Conservation (phyloP, 2,888 invertebrate species). For the Drosophila colorata region DNA sequence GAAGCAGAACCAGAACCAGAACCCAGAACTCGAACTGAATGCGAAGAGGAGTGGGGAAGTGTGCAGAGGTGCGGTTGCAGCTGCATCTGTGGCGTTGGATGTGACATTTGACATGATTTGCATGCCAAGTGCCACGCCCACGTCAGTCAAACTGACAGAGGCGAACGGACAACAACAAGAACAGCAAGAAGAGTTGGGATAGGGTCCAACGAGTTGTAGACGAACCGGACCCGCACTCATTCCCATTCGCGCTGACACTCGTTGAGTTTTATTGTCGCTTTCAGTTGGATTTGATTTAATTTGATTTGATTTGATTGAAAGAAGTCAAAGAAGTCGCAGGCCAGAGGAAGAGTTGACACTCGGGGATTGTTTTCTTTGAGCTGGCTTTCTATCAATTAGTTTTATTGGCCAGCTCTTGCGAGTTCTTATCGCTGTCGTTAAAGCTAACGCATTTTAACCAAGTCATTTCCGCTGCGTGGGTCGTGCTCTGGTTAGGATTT, state of each 20-base stretch:
- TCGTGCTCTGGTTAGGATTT: neutral
- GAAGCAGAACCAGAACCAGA: slow-evolving; percentile 31
- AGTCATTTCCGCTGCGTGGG: slow-evolving; percentile 59
- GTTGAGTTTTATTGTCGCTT: slow-evolving; percentile 79
- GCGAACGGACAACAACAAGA: neutral
- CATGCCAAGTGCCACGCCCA: slow-evolving; percentile 80
- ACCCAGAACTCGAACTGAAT: neutral
- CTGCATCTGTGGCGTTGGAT: slow-evolving; percentile 59
- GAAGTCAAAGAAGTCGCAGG: neutral
- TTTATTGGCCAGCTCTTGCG: slow-evolving; percentile 47
- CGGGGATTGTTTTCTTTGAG: neutral
- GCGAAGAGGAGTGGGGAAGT: slow-evolving; percentile 5
- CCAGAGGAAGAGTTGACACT: neutral
- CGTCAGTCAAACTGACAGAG: slow-evolving; percentile 60
- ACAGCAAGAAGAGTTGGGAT: slow-evolving; percentile 24
- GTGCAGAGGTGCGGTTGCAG: slow-evolving; percentile 46
- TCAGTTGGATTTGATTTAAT: slow-evolving; percentile 61
- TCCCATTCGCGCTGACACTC: slow-evolving; percentile 49
- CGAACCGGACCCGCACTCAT: slow-evolving; percentile 29
- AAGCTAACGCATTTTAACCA: slow-evolving; percentile 25
- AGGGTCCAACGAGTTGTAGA: slow-evolving; percentile 14
- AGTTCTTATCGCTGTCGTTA: slow-evolving; percentile 61
- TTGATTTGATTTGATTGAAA: slow-evolving; percentile 49
- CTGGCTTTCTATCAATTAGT: slow-evolving; percentile 65
- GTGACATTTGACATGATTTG: slow-evolving; percentile 81